Base-by-base conservation (phyloP, 2,797 vertebrate genomes). In the Sibirionetta formosa region DNA sequence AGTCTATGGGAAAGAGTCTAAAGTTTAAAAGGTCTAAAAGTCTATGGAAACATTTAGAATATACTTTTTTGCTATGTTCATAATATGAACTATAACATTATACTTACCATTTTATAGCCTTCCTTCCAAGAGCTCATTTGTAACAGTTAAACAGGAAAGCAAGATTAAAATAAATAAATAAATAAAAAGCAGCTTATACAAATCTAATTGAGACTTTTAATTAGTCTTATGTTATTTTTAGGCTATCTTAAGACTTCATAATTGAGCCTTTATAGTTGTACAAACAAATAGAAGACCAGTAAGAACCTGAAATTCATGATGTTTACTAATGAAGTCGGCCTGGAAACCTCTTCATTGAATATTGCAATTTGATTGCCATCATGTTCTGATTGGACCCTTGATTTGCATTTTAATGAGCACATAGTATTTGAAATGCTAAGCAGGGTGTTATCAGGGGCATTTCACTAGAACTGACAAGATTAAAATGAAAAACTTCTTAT, bases 371-470 rank as follows among this genome's bases (percentile, higher is more conserved):
- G 97, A 97, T 97, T 98, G 95, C 96, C 81, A 96, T 97, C 94
- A 90, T 94, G 96, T 97, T 98, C 92, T 98, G 97, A 98, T 98
- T 98, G 96, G 97, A 95, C 96, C 26, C 88, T 97, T 92, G 94
- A 97, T 98, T 97, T 97, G 70, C 91, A 98, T 98, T 97, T 97
- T 97, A 97, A 98, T 97, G 83, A 96, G 72, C 57, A 83, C 56
- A 68, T 94, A 95, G 86, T 96, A 96, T 98, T 97, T 97, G 90
- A 97, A 98, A 98, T 97, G 97, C 91, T 97, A 98, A 97, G 87
- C 69, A 96, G 76, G 20, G 69, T 94, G 78, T 94, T 97, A 98
- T 97, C 95, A 96, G 79, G 91, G 82, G 90, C 96, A 94, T 97
- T 98, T 97, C 90, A 89, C 76, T 86, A 91, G 93, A 96, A 95